Evolutionary conservation across 2,113 vertebrate species (phyloP).

Genomic region (Cyprinodon brontotheroides): DNA sequence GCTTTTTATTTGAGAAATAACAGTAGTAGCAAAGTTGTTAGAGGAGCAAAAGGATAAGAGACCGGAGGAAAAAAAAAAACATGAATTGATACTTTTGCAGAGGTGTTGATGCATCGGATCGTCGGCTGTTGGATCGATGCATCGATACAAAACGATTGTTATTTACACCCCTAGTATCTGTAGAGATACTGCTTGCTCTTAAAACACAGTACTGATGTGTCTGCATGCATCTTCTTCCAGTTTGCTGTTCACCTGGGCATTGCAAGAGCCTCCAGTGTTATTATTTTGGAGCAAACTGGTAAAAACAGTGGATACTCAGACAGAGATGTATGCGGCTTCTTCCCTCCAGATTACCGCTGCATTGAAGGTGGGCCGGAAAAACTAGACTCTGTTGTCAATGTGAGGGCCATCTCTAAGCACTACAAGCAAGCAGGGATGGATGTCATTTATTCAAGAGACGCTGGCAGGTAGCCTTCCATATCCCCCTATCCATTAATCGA

Average conservation of each 20-base stretch:
- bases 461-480: conserved; percentile 80
- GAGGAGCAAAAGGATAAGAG: no score
- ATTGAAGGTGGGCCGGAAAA: conserved; percentile 81
- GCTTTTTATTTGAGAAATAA: no score
- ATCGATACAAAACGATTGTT: no score
- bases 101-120: no score
- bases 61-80: no score
- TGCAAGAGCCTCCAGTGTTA: conserved; percentile 69
- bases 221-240: conserved; percentile 63
- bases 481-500: background rate
- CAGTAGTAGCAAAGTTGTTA: no score
- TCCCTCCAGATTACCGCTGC: conserved; percentile 77
- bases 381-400: conserved; percentile 80
- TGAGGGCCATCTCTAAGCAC: conserved; percentile 77
- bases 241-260: conserved; percentile 83
- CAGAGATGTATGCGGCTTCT: conserved; percentile 78
- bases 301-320: conserved; percentile 84
- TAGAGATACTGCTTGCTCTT: background rate
- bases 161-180: background rate
- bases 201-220: background rate
- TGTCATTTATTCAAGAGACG: conserved; percentile 82
- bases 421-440: conserved; percentile 67
- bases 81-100: no score
- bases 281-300: conserved; percentile 85
- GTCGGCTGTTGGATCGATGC: no score